Base-by-base conservation (phyloP, 2,888 invertebrate genomes). In the Campoplex capitator region DNA sequence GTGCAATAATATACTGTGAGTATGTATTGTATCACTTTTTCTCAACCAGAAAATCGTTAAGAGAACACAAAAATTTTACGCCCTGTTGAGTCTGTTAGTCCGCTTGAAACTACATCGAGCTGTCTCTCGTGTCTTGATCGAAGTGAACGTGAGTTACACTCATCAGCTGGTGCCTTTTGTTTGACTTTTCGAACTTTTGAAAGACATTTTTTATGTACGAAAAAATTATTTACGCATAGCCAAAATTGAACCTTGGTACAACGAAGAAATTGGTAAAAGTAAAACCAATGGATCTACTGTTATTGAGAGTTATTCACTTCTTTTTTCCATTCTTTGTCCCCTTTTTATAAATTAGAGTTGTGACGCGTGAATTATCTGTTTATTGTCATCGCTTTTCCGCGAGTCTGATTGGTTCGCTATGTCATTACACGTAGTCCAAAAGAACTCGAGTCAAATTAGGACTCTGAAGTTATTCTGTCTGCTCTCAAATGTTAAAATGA, bases 51-150 rank as follows among this genome's bases (percentile, higher is more conserved):
- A 75, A 74, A 82, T 38, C 42, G 74, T 82, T 73, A 73, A 74
- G 81, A 54, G 67, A 62, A 42, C 67, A 75, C n/a, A 54, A 75
- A 65, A 74, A 75, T 75, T 56, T 75, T 75, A 23, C 67, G 74
- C 56, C 42, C 51, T 56, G 54, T 38, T 16, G 35, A 82, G 48
- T 45, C 70, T 51, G n/a, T 76, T 71, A 58, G 58, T 70, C n/a
- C 58, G 58, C 67, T 75, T 42, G 54, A 42, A 42, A 51, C 80
- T 81, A 42, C 71, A 80, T 45, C 54, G 23, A 58, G 16, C 32
- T 28, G 45, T 58, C n/a, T n/a, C n/a, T 62, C n/a, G 58, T 62
- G 8, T 48, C 35, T 45, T 42, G 81, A 65, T 65, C 28, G 35
- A 51, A 48, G 71, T 58, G 32, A 58, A 32, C 58, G 28, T 58